Evolutionary conservation across 2,113 vertebrate genomes (phyloP).

Genomic region (Camelus bactrianus): DNA sequence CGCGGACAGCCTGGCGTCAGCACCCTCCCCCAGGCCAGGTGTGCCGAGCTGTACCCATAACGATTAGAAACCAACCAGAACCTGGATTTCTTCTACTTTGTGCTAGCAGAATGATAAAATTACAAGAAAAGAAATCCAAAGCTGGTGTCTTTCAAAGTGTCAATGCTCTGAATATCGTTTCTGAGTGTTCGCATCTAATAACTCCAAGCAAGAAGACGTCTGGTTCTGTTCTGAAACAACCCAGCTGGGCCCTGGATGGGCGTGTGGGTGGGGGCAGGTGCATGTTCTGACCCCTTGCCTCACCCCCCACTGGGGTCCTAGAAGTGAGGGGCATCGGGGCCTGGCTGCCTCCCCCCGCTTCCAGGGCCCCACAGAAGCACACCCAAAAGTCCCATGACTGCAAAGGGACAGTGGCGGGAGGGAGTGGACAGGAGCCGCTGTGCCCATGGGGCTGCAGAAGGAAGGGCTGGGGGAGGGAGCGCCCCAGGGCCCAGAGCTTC

Average conservation of each 20-base stretch:
- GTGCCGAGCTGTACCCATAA: accelerated
- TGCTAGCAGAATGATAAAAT: not conserved
- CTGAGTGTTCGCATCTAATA: no score
- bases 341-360: not conserved
- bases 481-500: no score
- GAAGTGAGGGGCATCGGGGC: not conserved
- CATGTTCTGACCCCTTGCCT: not conserved
- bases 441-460: not conserved
- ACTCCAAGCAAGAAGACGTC: no score
- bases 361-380: not conserved
- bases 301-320: not conserved
- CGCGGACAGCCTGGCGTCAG: no score
- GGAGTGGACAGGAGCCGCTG: not conserved
- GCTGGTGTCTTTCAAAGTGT: not conserved
- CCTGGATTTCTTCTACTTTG: no score
- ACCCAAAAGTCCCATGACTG: not conserved
- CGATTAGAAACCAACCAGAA: not conserved
- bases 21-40: no score
- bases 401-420: not conserved
- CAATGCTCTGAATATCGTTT: not conserved
- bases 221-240: not conserved
- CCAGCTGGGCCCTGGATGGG: not conserved
- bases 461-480: no score
- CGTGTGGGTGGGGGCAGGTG: no score
- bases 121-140: not conserved